Base-by-base conservation (phyloP, 2,113 vertebrate species). In the Nycticryphes semicollaris region DNA sequence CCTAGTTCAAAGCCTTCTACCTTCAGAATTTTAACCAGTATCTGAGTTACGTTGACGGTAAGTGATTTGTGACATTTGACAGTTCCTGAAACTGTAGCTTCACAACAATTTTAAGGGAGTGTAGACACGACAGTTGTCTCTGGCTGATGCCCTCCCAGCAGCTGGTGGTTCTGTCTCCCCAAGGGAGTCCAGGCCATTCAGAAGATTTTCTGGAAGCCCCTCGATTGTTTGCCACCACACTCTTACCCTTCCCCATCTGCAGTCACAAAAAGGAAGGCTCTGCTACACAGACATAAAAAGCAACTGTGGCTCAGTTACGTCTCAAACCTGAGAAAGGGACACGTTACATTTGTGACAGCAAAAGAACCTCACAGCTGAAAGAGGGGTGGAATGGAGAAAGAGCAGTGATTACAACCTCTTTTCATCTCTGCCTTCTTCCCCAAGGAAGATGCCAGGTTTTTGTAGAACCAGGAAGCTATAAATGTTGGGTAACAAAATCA, bases 401-500 rank as follows among this genome's bases (percentile, higher is more conserved):
- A 76, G 62, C 27, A 75, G 19, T 14, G 6, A 4, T 10, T 48
- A 37, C 12, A 59, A 19, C 8, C 16, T 6, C n/a, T 72, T 76
- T 21, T 66, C 41, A 21, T 27, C 25, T 75, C 87, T 62, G 8
- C n/a, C n/a, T n/a, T 30, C 31, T 57, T 39, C 33, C 31, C 47
- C 51, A 51, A 72, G 35, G 27, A 25, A 79, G 10, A 31, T 41
- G 22, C 15, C 69, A 64, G 50, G 23, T 31, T 43, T 41, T 56
- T 39, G 59, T 12, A n/a, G 48, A 84, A 95, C 47, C 64, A 95
- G 90, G 85, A 96, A 90, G 39, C 43, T 64, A 7, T 53, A 70
- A 80, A 69, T 56, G 6, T 25, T 48, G 25, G 7, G 43, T 81
- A 67, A 50, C 59, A 81, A 81, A 76, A 76, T 63, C 70, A 96